Conservation (phyloP, 2,888 invertebrate species). For the Plusia festucae region DNA sequence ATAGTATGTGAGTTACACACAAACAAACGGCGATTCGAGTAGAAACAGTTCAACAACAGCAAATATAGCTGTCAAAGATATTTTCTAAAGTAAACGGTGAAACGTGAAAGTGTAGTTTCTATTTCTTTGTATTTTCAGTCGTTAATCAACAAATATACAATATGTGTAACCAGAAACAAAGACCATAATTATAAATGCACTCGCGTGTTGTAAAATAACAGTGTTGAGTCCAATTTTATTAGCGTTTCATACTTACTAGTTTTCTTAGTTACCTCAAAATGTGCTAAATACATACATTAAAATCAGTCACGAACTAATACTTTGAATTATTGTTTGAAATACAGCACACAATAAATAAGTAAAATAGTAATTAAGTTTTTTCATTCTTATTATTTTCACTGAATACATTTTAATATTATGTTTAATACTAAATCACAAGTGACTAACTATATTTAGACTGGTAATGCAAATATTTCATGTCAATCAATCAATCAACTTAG, state of each 20-base stretch:
- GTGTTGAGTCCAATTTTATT: constrained; percentile 20
- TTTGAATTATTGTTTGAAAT: not conserved
- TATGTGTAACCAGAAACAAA: constrained; percentile 21
- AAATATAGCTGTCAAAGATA: not conserved
- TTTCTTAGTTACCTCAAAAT: constrained; percentile 7
- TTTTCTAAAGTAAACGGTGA: constrained; percentile 1
- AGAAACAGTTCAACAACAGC: not conserved
- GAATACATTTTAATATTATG: not conserved
- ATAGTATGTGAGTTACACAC: constrained; percentile 10
- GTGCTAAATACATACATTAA: constrained; percentile 4
- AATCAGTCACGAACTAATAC: not conserved
- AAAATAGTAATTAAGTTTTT: too few species aligned
- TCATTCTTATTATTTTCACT: not conserved
- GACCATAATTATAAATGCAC: constrained; percentile 10
- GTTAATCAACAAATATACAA: constrained; percentile 25
- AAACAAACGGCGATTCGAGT: constrained; percentile 1
- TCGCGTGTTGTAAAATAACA: constrained; percentile 17
- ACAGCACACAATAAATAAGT: not conserved
- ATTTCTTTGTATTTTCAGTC: constrained; percentile 14
- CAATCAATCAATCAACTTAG: too few species aligned
- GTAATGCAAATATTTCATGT: too few species aligned
- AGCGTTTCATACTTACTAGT: constrained; percentile 14
- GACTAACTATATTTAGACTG: too few species aligned
- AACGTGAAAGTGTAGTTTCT: constrained; percentile 11
- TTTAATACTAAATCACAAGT: too few species aligned